These are phyloP conservation scores for Piscicola geometra DNA, from an alignment of 2,888 invertebrate genomes.

Conservation along the genomic window DNA sequence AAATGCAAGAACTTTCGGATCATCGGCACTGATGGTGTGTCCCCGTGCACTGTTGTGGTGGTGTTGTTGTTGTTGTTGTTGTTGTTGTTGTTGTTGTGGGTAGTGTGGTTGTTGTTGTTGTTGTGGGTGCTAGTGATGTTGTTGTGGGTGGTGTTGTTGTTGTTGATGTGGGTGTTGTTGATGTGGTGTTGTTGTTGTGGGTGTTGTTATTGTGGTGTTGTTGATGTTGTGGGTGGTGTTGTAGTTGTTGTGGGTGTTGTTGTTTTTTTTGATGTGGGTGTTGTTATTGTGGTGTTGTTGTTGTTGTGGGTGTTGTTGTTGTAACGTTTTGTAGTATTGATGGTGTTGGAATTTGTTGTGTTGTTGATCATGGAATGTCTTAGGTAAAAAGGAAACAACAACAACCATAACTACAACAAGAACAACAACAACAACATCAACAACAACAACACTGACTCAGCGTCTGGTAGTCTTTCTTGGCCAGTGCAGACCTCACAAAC, in stretches of 20 bases:
- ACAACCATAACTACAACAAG: neutral
- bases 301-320: too few relatives aligned
- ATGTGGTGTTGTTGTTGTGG: too few relatives aligned
- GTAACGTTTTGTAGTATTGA: too few relatives aligned
- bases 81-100: too few relatives aligned
- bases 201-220: neutral
- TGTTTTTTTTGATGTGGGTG: too few relatives aligned
- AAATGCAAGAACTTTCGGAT: constrained; percentile 65
- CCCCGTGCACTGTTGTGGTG: constrained; percentile 51
- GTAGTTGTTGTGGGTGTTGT: neutral
- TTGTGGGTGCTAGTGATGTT: neutral
- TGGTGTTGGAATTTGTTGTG: too few relatives aligned
- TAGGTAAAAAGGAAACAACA: too few relatives aligned
- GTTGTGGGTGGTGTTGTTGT: neutral
- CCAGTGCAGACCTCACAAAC: constrained; percentile 65
- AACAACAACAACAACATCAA: neutral
- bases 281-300: too few relatives aligned
- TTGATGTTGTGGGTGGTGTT: neutral
- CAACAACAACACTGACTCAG: constrained; percentile 49
- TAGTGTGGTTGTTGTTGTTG: neutral
- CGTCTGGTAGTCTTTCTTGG: constrained; percentile 65
- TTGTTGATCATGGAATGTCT: too few relatives aligned
- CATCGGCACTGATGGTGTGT: constrained; percentile 53
- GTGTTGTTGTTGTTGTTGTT: neutral
- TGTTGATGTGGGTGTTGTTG: too few relatives aligned